Percentiles rank a stretch among this genome's conserved stretches.
phyloP scores from a whole-genome alignment of 2,113 vertebrate genomes.

The Eurypyga helias region DNA sequence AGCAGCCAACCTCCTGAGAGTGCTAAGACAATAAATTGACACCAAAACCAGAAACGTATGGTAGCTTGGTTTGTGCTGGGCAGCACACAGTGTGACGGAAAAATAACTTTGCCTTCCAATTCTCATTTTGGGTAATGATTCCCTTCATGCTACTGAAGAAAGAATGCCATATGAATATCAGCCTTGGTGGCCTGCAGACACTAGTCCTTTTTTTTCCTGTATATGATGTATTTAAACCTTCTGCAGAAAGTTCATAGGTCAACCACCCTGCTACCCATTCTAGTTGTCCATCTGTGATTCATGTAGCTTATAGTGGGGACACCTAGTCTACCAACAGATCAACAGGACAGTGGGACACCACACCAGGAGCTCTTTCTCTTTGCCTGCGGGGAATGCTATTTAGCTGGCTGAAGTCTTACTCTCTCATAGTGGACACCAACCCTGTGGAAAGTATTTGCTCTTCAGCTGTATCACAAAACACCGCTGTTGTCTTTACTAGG shows the following conservation, averaged over 20 bases:
- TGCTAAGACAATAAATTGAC: not conserved
- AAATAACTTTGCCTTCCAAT: not conserved
- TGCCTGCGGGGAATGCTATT: not conserved
- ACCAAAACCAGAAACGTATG: not conserved
- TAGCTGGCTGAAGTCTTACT: not conserved
- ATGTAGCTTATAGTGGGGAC: not conserved
- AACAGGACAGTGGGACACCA: accelerated
- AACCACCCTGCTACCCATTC: not conserved
- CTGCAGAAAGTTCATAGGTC: not conserved
- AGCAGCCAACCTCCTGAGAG: not conserved
- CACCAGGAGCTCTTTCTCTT: not conserved
- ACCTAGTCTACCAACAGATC: not conserved
- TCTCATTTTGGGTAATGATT: not conserved
- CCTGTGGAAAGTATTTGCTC: not conserved
- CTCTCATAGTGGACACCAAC: not conserved
- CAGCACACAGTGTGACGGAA: accelerated
- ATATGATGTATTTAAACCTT: not conserved
- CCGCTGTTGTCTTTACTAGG: not conserved
- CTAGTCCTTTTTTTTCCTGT: not conserved
- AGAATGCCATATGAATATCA: not conserved
- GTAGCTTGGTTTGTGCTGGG: not conserved
- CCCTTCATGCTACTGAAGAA: not conserved
- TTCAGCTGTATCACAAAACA: not conserved
- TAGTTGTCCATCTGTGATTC: not conserved
- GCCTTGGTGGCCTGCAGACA: not conserved